Evolutionary conservation across 2,888 invertebrate species (phyloP).

Genomic region (Eupithecia abbreviata): DNA sequence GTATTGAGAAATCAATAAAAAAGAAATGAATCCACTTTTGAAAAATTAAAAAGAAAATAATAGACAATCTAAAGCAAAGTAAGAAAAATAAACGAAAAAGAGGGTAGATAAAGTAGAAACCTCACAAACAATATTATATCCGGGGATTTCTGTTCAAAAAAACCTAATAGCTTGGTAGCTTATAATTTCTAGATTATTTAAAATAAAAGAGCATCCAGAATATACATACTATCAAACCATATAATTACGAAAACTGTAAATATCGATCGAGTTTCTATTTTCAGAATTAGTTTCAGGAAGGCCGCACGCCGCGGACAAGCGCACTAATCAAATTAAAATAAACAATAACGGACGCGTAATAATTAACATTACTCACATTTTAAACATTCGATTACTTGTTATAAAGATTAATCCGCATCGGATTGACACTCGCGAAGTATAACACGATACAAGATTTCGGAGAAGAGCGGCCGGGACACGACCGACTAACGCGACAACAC

Average conservation of each 20-base stretch:
- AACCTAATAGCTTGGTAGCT: background rate
- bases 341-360: background rate
- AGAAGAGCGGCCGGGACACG: slow-evolving; percentile 5
- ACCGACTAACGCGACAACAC: background rate
- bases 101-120: background rate
- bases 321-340: background rate
- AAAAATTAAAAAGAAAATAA: background rate
- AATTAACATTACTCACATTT: slow-evolving; percentile 8
- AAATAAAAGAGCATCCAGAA: background rate
- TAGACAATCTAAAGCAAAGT: background rate
- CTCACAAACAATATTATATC: background rate
- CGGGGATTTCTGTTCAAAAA: background rate
- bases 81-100: background rate
- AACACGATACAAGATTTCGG: slow-evolving; percentile 5
- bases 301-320: background rate
- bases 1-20: background rate
- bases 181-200: background rate
- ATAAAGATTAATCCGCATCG: background rate
- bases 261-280: slow-evolving; percentile 7
- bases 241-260: background rate
- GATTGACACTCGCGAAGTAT: background rate
- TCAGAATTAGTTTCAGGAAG: slow-evolving; percentile 4
- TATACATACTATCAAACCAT: background rate
- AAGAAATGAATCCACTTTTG: background rate
- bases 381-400: background rate